Evolutionary conservation across 1,140 invertebrate genomes (phyloP).

Genomic region (Pseudomyrmex concolor): DNA sequence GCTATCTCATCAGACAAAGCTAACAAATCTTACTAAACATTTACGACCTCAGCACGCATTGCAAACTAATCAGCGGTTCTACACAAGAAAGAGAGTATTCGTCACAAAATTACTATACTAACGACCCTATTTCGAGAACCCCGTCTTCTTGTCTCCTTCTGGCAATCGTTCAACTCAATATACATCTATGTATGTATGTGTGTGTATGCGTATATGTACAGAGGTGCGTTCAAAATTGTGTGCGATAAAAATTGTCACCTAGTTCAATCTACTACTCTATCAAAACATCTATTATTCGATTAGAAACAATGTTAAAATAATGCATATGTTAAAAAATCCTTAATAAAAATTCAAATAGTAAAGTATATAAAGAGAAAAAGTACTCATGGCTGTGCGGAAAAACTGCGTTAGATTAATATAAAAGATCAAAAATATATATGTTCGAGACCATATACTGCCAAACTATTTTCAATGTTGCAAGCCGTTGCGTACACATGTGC

Average conservation of each 20-base stretch:
- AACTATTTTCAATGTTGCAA: background rate
- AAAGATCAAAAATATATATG: background rate
- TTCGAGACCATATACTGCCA: too few relatives aligned
- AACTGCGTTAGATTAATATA: background rate
- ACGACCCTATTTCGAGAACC: conserved; percentile 45
- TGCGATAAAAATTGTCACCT: conserved; percentile 5
- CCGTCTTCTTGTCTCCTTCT: background rate
- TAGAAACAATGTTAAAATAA: background rate
- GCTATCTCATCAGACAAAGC: conserved; percentile 4
- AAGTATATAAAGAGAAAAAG: background rate
- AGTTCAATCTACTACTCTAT: conserved; percentile 5
- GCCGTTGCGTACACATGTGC: background rate
- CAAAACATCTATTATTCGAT: background rate
- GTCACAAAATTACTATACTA: conserved; percentile 39
- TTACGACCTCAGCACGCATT: conserved; percentile 42
- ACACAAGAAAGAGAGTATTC: conserved; percentile 27
- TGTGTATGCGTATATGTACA: background rate
- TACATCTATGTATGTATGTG: conserved; percentile 1
- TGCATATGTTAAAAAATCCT: background rate
- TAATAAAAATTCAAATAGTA: background rate
- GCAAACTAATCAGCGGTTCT: conserved; percentile 57
- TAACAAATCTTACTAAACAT: conserved; percentile 46
- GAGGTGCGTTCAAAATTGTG: conserved; percentile 19
- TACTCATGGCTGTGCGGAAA: too few relatives aligned
- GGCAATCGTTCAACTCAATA: conserved; percentile 9